Conservation (phyloP, 2,797 vertebrate species). For the Sebastiscus albofasciatus region DNA sequence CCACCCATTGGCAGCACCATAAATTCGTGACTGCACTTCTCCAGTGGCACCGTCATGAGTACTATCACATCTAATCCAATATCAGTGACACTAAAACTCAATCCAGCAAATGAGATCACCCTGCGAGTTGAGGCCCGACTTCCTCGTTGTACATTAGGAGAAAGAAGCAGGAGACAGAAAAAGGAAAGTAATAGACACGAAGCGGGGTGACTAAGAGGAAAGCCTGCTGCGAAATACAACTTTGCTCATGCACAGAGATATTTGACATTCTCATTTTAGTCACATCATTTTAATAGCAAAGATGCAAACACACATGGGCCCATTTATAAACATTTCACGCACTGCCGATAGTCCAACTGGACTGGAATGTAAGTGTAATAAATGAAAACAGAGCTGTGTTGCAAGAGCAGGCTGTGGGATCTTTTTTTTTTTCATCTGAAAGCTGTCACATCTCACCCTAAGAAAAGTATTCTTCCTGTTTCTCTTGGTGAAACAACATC, state of each 20-base stretch:
- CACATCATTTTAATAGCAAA: conserved; percentile 27
- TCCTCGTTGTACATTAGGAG: conserved; percentile 28
- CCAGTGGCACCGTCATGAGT: conserved; percentile 46
- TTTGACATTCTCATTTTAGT: conserved; percentile 50
- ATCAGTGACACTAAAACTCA: conserved; percentile 63
- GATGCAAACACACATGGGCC: conserved; percentile 50
- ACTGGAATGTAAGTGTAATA: conserved; percentile 34
- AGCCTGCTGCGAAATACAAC: conserved; percentile 31
- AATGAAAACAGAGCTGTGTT: conserved; percentile 52
- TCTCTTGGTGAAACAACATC: neutral
- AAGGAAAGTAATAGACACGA: conserved; percentile 14
- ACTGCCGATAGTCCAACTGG: conserved; percentile 31
- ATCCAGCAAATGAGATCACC: conserved; percentile 68
- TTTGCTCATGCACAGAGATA: conserved; percentile 12
- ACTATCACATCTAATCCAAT: conserved; percentile 67
- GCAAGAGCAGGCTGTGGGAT: conserved; percentile 31
- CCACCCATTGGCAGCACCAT: conserved; percentile 61
- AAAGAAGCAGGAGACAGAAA: conserved; percentile 2
- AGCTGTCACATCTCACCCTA: conserved; percentile 29
- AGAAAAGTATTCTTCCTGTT: conserved; percentile 18
- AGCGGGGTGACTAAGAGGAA: conserved; percentile 25
- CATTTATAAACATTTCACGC: conserved; percentile 57
- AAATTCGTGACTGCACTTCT: conserved; percentile 56
- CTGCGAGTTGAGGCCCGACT: conserved; percentile 40
- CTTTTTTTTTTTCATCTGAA: conserved; percentile 5